phyloP scores from a whole-genome alignment of 2,797 vertebrate genomes.

The Anabas testudineus region DNA sequence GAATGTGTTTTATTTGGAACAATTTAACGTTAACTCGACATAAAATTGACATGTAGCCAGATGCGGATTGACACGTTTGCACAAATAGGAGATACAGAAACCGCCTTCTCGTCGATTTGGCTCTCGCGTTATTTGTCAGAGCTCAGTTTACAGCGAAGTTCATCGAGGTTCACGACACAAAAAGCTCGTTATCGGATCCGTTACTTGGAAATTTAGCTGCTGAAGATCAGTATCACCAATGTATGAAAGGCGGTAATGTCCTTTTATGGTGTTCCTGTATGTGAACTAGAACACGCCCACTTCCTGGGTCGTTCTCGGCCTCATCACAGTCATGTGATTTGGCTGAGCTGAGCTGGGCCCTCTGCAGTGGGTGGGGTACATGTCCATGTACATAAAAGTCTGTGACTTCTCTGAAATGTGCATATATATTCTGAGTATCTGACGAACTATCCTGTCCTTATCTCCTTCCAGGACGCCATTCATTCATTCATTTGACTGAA shows the following conservation, averaged over 20 bases:
- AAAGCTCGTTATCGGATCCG: fast-evolving
- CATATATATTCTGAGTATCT: background rate
- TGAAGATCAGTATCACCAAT: background rate
- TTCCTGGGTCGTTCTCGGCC: slow-evolving; percentile 28
- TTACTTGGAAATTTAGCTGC: background rate
- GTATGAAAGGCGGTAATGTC: background rate
- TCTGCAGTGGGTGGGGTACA: slow-evolving; percentile 19
- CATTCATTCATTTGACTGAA: slow-evolving; percentile 20
- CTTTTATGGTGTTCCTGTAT: slow-evolving; percentile 60
- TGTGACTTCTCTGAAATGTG: background rate
- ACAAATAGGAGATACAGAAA: fast-evolving
- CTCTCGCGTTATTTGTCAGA: fast-evolving
- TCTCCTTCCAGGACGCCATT: slow-evolving; percentile 42
- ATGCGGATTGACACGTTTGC: no score
- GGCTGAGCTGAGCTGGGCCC: slow-evolving; percentile 39
- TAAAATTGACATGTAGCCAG: no score
- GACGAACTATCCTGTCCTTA: background rate
- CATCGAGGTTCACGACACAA: fast-evolving
- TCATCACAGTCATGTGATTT: slow-evolving; percentile 40
- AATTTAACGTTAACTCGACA: no score
- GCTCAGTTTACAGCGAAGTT: background rate
- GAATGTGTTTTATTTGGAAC: no score
- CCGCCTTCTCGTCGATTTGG: fast-evolving
- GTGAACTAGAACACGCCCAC: slow-evolving; percentile 39
- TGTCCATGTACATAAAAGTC: background rate